Base-by-base conservation (phyloP, 2,888 invertebrate genomes). In the Podabrus alpinus region DNA sequence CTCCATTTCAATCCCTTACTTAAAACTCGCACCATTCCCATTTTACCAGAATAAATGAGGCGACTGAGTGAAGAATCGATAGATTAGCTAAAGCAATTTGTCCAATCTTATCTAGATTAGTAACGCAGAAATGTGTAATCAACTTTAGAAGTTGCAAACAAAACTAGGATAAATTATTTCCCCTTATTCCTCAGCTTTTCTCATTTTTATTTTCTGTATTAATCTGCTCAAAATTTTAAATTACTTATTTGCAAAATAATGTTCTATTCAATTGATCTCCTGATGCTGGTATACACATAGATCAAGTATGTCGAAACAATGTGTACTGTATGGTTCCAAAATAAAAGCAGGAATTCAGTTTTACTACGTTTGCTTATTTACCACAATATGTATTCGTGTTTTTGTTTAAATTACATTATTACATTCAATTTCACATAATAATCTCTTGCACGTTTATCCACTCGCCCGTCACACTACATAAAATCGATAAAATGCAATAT, bases 281-380 rank as follows among this genome's bases (percentile, higher is more conserved):
- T 82, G 81, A 82, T 83, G 84, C 83, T 84, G 82, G 82, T 84
- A 85, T 83, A 85, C 80, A 84, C 81, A 84, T 85, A 85, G 84
- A 83, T 84, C 83, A 85, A 84, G 82, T 82, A 82, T 83, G 83
- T 83, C 69, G 84, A 81, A 83, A 83, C 85, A 85, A 84, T 86
- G 86, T 86, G 84, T 83, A 84, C 83, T 82, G 85, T 85, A 83
- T 85, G 85, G 81, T 85, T 85, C 85, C 82, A 81, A 83, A 85
- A 84, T 84, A 85, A 85, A 85, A 79, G 83, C 85, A 85, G 81
- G 82, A 82, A 83, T 84, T 85, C 83, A 85, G 84, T 85, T 85
- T 84, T 84, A 74, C 71, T 21, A 68, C 68, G 71, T 74, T 68
- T 74, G 71, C 79, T 73, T 74, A 75, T 71, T 72, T 69, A 73